Evolutionary conservation across 2,113 vertebrate genomes (phyloP), one percentile per base, ranked within the genome.

Genomic region (Hiodon alosoides): DNA sequence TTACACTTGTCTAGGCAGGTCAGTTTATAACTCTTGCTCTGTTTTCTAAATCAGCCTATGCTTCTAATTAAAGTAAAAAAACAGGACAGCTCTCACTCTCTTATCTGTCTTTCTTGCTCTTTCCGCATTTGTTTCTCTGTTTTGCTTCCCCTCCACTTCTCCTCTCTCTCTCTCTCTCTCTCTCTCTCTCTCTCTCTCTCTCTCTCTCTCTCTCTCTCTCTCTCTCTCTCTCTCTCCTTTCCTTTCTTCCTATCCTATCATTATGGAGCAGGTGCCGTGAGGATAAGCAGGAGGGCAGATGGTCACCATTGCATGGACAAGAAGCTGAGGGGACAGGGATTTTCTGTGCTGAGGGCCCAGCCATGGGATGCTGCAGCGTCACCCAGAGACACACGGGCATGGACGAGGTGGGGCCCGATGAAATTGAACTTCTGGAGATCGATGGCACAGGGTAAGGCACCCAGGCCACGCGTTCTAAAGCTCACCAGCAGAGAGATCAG

Each of bases 361-460:
- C 76, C 77, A 92, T 93, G 93, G 93, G 92, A 81, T 94, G 93
- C 84, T 94, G 93, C 81, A 91, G 92, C 51, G 84, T 91, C 82
- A 91, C 90, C 13, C 85, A 91, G 79, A 82, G 89, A 67, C 86
- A 86, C 69, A 85, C 81, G 17, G 92, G 90, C 9, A 85, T 87
- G 50, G 90, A 90, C 13, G 89, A 89, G 55, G 85, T 89, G 73
- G 91, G 87, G 14, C 92, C 92, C 3, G 92, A 93, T 16, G 91
- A 93, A 82, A 87, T 91, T 2, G 90, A 94, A 72, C 89, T 93
- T 2, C 83, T 93, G 82, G 83, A 90, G 81, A 81, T 86, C 67
- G 86, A 86, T 58, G 83, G 84, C 69, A 77, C 71, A 75, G 89
- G 92, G 93, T 92, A 92, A 90, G 93, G 76, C 4, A 53, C 60